Percentiles rank a stretch among this genome's conserved stretches.
These are phyloP conservation scores for Pseudochromis fuscus DNA, from an alignment of 2,797 vertebrate species.

Conservation along the genomic window DNA sequence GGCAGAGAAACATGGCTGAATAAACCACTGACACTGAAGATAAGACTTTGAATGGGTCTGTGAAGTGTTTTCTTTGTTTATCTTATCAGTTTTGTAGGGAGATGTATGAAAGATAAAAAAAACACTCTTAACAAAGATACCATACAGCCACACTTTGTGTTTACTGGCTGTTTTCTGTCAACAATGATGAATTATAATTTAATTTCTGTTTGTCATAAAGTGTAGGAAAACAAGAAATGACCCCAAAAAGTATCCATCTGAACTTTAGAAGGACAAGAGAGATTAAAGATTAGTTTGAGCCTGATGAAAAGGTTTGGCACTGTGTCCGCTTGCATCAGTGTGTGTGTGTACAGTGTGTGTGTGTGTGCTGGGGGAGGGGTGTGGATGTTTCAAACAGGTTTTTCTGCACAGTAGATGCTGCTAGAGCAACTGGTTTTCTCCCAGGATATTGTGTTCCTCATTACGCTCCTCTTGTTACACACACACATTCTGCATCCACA, in stretches of 20 bases:
- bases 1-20: background rate
- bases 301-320: slow-evolving; percentile 11
- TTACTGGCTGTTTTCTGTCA: background rate
- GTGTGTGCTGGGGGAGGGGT: background rate
- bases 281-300: slow-evolving; percentile 35
- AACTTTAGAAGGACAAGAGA: slow-evolving; percentile 19
- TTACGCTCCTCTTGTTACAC: slow-evolving; percentile 26
- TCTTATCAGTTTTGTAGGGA: background rate
- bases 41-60: background rate
- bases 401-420: slow-evolving; percentile 14
- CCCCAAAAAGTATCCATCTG: background rate
- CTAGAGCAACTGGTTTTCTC: slow-evolving; percentile 42
- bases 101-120: no score
- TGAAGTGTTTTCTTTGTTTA: slow-evolving; percentile 8
- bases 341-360: background rate
- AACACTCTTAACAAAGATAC: no score
- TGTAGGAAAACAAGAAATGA: background rate
- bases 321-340: background rate
- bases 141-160: background rate
- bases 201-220: background rate
- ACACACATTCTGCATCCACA: background rate
- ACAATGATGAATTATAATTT: background rate
- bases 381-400: slow-evolving; percentile 63
- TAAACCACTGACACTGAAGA: background rate
- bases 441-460: slow-evolving; percentile 42